A percentile compares a stretch with the other conserved stretches of the same genome.
These are phyloP conservation scores for Acanthoscelides obtectus DNA, from an alignment of 2,888 invertebrate species.

Conservation along the genomic window DNA sequence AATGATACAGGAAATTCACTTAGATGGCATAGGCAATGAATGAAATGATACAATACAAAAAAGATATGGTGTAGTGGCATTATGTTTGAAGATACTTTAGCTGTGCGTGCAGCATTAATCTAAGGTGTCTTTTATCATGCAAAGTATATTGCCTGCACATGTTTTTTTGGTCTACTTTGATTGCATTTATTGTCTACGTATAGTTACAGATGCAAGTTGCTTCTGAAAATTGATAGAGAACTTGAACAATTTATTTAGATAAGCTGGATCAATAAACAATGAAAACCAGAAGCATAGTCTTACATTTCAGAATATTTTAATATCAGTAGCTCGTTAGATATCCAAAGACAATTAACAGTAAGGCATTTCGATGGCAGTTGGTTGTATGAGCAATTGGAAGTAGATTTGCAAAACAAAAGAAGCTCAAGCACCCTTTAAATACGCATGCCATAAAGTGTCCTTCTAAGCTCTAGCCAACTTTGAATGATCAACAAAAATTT, in stretches of 20 bases:
- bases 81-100: constrained; percentile 2
- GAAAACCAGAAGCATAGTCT: background rate
- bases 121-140: background rate
- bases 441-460: too few relatives aligned
- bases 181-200: background rate
- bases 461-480: too few relatives aligned
- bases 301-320: too few relatives aligned
- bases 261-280: too few relatives aligned
- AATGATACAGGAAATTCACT: constrained; percentile 18
- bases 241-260: too few relatives aligned
- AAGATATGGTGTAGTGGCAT: constrained; percentile 28
- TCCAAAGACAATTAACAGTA: too few relatives aligned
- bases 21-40: constrained; percentile 31
- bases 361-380: too few relatives aligned
- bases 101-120: background rate
- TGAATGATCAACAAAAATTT: too few relatives aligned
- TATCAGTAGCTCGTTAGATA: too few relatives aligned
- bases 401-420: too few relatives aligned
- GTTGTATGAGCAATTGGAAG: too few relatives aligned
- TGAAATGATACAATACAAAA: constrained; percentile 22
- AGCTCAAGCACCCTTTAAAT: too few relatives aligned
- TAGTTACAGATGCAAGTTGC: background rate
- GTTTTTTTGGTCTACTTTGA: constrained; percentile 19
- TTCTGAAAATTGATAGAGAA: background rate
- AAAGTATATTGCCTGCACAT: constrained; percentile 30